A percentile compares a stretch with the other conserved stretches of the same genome.
Conservation (phyloP, 2,113 vertebrate genomes). For the Percina caprodes region DNA sequence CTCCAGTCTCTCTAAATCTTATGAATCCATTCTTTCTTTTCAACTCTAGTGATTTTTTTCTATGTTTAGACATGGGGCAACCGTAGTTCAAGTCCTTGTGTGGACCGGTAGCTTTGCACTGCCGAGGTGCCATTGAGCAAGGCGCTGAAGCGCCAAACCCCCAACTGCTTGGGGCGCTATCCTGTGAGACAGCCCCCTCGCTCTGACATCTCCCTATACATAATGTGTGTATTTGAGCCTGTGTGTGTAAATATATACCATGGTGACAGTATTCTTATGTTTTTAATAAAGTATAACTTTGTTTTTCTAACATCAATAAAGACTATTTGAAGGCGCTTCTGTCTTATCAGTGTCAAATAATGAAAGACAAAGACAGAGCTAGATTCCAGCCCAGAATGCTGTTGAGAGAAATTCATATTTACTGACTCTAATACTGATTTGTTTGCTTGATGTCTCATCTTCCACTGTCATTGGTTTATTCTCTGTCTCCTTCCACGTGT, state of each 20-base stretch:
- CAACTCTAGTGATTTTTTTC: neutral
- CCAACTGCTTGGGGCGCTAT: too few relatives aligned
- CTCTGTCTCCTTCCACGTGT: neutral
- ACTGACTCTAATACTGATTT: conserved; percentile 11
- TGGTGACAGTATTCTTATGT: too few relatives aligned
- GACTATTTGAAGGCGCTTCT: conserved; percentile 2
- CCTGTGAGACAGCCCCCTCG: too few relatives aligned
- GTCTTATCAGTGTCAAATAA: neutral
- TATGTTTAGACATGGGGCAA: neutral
- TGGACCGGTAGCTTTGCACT: too few relatives aligned
- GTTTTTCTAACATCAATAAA: conserved; percentile 2
- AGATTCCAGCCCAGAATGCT: neutral
- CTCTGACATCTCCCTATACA: too few relatives aligned
- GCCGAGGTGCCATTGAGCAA: too few relatives aligned
- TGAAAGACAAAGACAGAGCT: neutral
- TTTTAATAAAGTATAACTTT: too few relatives aligned
- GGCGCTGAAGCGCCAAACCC: too few relatives aligned
- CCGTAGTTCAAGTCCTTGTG: too few relatives aligned
- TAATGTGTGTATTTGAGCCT: too few relatives aligned
- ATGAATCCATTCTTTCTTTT: neutral
- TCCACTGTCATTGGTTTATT: neutral
- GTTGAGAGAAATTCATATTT: conserved; percentile 7
- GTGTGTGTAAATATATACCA: too few relatives aligned
- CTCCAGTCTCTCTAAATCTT: neutral
- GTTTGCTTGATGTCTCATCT: neutral